Evolutionary conservation across 2,113 vertebrate genomes (phyloP), one percentile per base, ranked within the genome.

Genomic region (Myrmecobius fasciatus): DNA sequence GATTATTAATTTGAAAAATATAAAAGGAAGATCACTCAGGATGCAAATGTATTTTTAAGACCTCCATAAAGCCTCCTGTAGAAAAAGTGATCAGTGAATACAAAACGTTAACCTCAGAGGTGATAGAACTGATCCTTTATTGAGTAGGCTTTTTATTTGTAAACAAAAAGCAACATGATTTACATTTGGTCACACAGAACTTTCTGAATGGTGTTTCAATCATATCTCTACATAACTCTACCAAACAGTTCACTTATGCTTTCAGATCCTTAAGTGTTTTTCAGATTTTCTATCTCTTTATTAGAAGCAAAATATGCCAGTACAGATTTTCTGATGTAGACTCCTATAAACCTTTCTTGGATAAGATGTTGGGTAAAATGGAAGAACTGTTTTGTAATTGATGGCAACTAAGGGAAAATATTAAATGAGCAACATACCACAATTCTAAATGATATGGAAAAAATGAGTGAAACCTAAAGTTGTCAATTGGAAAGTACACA

Each of bases 1-100:
- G 9, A 51, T 51, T 51, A 51, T 51, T 51, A 51, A 83, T 92
- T 95, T 93, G 26, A 47, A 90, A 90, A 90, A 49, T 31, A 49
- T 6, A 51, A 90, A 49, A 49, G 48, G 25, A 90, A 92, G 51
- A 91, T 91, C 91, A 93, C 89, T 14, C 2, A 88, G 51, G 52
- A 96, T 89, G 89, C 54, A 97, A 94, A 91, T 92, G 49, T 89
- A 90, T 8, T n/a, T 25, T 56, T 49, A 17, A 92, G 7, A 24
- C 53, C 92, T 96, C 90, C 95, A 97, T 51, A 95, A 49, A 46
- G 49, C 28, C 47, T 96, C 51, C 89, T 22, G 2, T 0, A 94
- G 94, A 46, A 56, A 93, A 94, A 96, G 92, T 12, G 48, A 17
- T 51, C 47, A 91, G 75, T 51, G 89, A 6, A 83, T 20, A 10